Conservation (phyloP, 2,888 invertebrate genomes). For the Prosopocoilus inquinatus region DNA sequence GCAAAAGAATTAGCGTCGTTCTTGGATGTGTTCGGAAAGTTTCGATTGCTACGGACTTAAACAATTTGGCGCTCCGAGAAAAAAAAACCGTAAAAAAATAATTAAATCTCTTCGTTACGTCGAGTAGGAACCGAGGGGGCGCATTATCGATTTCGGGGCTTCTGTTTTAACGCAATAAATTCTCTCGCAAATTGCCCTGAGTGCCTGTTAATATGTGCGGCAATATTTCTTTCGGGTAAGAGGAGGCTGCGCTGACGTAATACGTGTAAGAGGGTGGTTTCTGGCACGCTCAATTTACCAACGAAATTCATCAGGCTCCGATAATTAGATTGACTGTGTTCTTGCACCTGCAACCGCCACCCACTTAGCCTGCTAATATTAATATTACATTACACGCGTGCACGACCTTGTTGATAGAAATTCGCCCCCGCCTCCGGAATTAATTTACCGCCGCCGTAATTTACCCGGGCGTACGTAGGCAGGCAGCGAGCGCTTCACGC, state of each 20-base stretch:
- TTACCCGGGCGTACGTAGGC: no score
- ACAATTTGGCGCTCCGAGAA: no score
- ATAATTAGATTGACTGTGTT: conserved; percentile 13
- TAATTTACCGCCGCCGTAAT: neutral
- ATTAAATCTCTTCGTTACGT: no score
- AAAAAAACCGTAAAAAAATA: no score
- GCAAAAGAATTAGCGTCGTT: no score
- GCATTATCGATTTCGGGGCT: no score
- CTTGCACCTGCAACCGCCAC: conserved; percentile 16
- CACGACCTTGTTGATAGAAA: neutral
- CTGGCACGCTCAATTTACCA: neutral
- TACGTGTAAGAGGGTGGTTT: no score
- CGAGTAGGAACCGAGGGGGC: no score
- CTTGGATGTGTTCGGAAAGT: no score
- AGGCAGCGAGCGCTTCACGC: neutral
- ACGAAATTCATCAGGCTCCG: conserved; percentile 1
- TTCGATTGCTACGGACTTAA: no score
- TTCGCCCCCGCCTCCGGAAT: neutral
- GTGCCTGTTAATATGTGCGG: conserved; percentile 1
- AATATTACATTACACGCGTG: conserved; percentile 17
- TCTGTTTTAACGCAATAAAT: no score
- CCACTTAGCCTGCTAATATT: conserved; percentile 10
- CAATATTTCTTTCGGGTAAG: neutral
- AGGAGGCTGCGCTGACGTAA: neutral
- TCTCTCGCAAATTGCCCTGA: neutral